Conservation (phyloP, 64 coral and sea anemone species). For the Montipora sp. region DNA sequence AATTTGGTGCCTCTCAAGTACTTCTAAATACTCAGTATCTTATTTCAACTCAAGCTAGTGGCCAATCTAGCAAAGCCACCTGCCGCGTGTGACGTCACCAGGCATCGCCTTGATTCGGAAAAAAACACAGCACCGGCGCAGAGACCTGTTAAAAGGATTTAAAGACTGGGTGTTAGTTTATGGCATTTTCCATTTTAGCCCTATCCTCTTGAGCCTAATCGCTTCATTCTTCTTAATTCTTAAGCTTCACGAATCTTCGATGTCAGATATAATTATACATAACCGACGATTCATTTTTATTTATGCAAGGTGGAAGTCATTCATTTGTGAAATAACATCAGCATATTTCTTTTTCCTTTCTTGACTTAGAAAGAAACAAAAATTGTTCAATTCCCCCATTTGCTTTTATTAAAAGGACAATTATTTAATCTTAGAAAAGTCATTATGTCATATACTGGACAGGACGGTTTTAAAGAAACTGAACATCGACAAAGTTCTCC, state of each 20-base stretch:
- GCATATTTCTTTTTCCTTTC: background rate
- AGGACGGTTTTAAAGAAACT: too few relatives aligned
- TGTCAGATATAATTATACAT: background rate
- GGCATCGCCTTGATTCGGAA: conserved; percentile 20
- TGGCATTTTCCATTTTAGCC: background rate
- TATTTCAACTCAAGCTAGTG: conserved; percentile 69
- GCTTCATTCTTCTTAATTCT: background rate
- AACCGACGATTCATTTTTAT: background rate
- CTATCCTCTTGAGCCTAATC: conserved; percentile 11
- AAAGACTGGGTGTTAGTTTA: background rate
- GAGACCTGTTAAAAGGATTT: background rate
- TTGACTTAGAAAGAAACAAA: background rate
- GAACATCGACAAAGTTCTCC: background rate
- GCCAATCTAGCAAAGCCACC: conserved; percentile 36
- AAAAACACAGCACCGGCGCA: background rate
- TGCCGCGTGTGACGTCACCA: conserved; percentile 50
- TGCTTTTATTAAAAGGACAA: background rate
- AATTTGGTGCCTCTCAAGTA: conserved; percentile 32
- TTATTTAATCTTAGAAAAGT: background rate
- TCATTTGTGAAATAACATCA: background rate
- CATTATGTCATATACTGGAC: background rate
- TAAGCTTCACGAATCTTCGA: background rate
- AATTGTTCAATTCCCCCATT: background rate
- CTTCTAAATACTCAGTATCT: conserved; percentile 49
- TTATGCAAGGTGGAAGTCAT: conserved; percentile 1